These are phyloP conservation scores for Plutomurus gul DNA, from an alignment of 1,140 invertebrate species.

Conservation along the genomic window DNA sequence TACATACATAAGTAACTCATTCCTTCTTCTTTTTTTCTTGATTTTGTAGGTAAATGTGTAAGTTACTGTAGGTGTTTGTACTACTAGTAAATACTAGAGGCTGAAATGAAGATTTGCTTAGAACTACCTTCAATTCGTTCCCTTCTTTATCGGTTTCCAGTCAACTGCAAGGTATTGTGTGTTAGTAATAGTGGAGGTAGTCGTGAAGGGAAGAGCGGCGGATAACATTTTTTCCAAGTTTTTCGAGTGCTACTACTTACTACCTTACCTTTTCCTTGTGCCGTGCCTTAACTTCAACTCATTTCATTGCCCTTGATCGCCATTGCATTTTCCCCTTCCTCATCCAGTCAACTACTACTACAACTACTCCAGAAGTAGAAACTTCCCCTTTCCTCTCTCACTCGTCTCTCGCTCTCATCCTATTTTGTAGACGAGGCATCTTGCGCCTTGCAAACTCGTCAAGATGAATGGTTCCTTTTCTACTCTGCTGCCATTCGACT, in stretches of 20 bases:
- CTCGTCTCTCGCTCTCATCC: too few relatives aligned
- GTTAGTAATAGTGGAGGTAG: too few relatives aligned
- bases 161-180: too few relatives aligned
- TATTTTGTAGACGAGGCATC: neutral
- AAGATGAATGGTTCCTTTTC: conserved; percentile 21
- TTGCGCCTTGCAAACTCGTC: conserved; percentile 24
- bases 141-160: too few relatives aligned
- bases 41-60: neutral
- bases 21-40: neutral
- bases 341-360: neutral
- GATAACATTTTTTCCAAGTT: neutral
- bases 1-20: neutral
- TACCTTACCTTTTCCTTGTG: neutral
- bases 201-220: too few relatives aligned
- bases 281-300: neutral
- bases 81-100: too few relatives aligned
- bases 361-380: neutral
- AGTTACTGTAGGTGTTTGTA: neutral
- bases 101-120: neutral
- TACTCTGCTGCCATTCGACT: too few relatives aligned
- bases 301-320: conserved; percentile 21
- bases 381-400: conserved; percentile 16
- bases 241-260: neutral
- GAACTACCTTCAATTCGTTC: too few relatives aligned
- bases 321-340: neutral